Base-by-base conservation (phyloP, 92 coral and sea anemone species). In the Porites cylindrica region DNA sequence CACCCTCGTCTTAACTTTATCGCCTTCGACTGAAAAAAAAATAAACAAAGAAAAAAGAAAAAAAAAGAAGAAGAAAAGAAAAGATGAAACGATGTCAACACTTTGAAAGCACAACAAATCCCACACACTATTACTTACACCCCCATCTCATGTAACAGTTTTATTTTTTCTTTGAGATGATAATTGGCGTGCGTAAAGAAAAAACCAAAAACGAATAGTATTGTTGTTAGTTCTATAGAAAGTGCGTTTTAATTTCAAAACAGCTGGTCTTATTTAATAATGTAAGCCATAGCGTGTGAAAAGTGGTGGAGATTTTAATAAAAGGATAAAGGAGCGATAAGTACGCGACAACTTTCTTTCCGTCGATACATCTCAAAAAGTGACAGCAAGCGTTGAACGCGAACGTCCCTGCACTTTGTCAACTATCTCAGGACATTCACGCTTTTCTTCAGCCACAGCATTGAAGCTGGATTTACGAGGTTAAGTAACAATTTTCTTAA, bases 261-360 rank as follows among this genome's bases (percentile, higher is more conserved):
- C 86, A 82, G 78, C 86, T 82, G 86, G 16, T 29, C 16, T 54
- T 51, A 70, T 82, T 82, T 51, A 82, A 70, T 82, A 82, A 71
- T 32, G 59, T 56, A 70, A 43, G 21, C 38, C 78, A 51, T 6
- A 11, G 47, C 51, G 86, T 54, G 67, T 43, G 58, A 70, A 47
- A 82, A 29, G 56, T 72, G 26, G 69, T 70, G 70, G 54, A 38
- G 10, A 71, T 64, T 70, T 63, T 66, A 82, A 82, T 70, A 38
- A 70, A 32, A 56, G 13, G 12, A 53, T 20, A 17, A 18, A 20
- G 7, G 16, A 62, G n/a, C 47, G 82, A 50, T 52, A 19, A 56
- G 38, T 13, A 16, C 6, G 13, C 0, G 77, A 82, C 86, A 58
- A 13, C 7, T 54, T 17, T 60, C 53, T 79, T 79, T 79, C 82